Conservation (phyloP, 2,888 invertebrate genomes). For the Phragmatobia fuliginosa region DNA sequence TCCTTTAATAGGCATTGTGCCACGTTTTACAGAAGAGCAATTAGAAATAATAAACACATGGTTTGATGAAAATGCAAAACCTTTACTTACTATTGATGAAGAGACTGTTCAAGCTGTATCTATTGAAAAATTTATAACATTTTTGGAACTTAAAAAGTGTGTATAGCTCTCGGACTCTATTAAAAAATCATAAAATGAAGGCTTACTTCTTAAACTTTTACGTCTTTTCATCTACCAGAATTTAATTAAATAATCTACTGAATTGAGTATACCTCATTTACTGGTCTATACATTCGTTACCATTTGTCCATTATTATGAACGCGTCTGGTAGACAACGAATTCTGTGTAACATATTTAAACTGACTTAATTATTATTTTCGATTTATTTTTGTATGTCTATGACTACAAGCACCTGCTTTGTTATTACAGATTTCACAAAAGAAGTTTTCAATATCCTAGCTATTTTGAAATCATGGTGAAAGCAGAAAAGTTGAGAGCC, state of each 20-base stretch:
- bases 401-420: neutral
- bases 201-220: too few relatives aligned
- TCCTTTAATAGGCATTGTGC: conserved; percentile 62
- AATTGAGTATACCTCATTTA: neutral
- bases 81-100: conserved; percentile 60
- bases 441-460: conserved; percentile 73
- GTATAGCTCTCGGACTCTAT: neutral
- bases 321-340: neutral
- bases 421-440: conserved; percentile 70
- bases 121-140: conserved; percentile 67
- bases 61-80: conserved; percentile 70
- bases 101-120: conserved; percentile 68
- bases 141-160: conserved; percentile 75
- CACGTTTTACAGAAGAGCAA: conserved; percentile 72
- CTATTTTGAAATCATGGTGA: conserved; percentile 73
- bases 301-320: neutral
- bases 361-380: neutral
- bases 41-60: conserved; percentile 64
- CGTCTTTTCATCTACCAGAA: neutral
- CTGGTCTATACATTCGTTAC: neutral
- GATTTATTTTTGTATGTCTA: neutral
- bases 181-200: too few relatives aligned
- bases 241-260: too few relatives aligned
- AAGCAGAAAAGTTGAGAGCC: conserved; percentile 69
- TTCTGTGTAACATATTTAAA: neutral